Base-by-base conservation (phyloP, 1,140 invertebrate species). In the Drosophila azteca region DNA sequence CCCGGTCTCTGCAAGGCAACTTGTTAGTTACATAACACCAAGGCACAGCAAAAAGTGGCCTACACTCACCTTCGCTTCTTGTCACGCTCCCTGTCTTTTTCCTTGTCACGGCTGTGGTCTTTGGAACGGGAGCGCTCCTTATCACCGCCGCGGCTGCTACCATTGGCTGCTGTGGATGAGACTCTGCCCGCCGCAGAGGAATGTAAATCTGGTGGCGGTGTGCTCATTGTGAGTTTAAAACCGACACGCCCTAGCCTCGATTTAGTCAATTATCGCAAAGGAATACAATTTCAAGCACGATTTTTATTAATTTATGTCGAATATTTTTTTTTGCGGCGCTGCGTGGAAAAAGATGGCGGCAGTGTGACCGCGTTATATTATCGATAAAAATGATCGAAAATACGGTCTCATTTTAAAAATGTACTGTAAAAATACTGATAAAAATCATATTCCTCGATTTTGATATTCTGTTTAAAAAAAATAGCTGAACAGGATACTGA, bases 51-150 rank as follows among this genome's bases (percentile, higher is more conserved):
- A 24, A 17, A 11, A 5, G 2, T 26, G 5, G 13, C 22, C 15
- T 0, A 11, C 15, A 22, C 78, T 50, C 3, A 87, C 83, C 77
- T 82, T 13, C 67, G 57, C 51, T 92, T 93, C 89, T 92, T 73
- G 91, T 94, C 64, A 80, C 93, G 91, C 35, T 93, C 92, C 31
- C 82, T 81, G 24, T 93, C 92, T 17, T 92, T 89, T 41, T 93
- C 93, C 54, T 93, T 91, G n/a, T 93, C 93, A 20, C 93, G 91
- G 22, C 91, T 62, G 11, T 83, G 82, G 48, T 88, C 82, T 43
- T 68, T 83, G 11, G 90, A 91, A 45, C 82, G 81, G 3, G 90
- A 90, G 41, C 84, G 84, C 41, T 87, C 82, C 51, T 88, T 88
- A 52, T 85, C 81, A 24, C 17, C 51, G 43, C 60, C 59, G 15